Evolutionary conservation across 2,888 invertebrate species (phyloP), one percentile per base, ranked within the genome.

Genomic region (Myopa tessellatipennis): DNA sequence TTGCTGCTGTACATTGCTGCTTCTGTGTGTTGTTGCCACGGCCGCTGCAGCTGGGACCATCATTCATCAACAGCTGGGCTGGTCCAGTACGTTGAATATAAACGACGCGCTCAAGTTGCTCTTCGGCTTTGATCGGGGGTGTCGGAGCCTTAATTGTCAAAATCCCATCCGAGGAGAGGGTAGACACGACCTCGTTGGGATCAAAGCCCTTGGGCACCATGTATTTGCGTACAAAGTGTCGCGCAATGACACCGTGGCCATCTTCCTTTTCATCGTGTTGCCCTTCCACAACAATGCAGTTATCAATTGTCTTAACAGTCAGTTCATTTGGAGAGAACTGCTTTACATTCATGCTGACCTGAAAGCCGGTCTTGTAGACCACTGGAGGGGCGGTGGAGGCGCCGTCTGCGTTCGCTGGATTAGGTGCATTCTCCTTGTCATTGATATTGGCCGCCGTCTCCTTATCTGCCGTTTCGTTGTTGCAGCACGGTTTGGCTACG

Each of bases 91-190:
- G 92, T 36, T 92, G 90, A 78, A 93, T 92, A 45, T 92, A 92
- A 6, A 93, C 89, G 0, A 90, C 85, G 72, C 92, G 90, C 79
- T 92, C 93, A 0, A 90, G 90, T 10, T 87, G 85, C 74, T 87
- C 85, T 60, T 80, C 82, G 68, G 81, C 79, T 75, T 85, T 82
- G 16, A 82, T 81, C 36, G 84, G 83, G 38, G 85, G 82, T 60
- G 82, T 80, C 45, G 95, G 95, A 0, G 94, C 94, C 10, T 92
- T 92, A 74, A 95, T 92, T 0, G 94, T 94, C 58, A 95, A 90
- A 67, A 96, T 93, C 1, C 96, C 96, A 85, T 96, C 96, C 0
- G 95, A 94, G 8, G 95, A 95, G 50, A 96, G 89, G 5, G 93
- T 93, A 77, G 96, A 95, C 76, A 92, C 91, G 4, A 96, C 92